Conservation (phyloP, 2,888 invertebrate species). For the Idaea aversata region DNA sequence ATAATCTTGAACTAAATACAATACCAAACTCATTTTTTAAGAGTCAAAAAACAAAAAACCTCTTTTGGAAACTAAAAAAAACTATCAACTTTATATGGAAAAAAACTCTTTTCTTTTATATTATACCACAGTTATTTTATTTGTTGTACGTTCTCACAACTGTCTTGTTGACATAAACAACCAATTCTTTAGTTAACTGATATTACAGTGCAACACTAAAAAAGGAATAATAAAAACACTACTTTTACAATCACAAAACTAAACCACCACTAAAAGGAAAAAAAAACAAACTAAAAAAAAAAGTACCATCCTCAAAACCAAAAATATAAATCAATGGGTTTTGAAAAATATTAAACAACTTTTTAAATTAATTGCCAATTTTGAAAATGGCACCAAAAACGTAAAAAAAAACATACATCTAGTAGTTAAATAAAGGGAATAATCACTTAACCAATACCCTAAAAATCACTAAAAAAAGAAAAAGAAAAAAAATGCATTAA, state of each 20-base stretch:
- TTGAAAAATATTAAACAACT: not conserved
- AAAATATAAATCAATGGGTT: not conserved
- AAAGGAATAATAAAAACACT: slow-evolving; percentile 35
- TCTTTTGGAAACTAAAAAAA: not conserved
- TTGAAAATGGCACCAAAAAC: slow-evolving; percentile 62
- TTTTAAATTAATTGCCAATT: slow-evolving; percentile 12
- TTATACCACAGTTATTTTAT: slow-evolving; percentile 68
- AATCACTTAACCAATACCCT: slow-evolving; percentile 71
- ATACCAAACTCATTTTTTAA: not conserved
- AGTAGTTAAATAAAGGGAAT: slow-evolving; percentile 70
- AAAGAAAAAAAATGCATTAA: slow-evolving; percentile 59
- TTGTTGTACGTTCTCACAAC: slow-evolving; percentile 75
- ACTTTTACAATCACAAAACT: slow-evolving; percentile 45
- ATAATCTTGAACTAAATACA: slow-evolving; percentile 44
- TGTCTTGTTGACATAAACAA: slow-evolving; percentile 62
- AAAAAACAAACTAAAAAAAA: slow-evolving; percentile 21
- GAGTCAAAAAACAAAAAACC: not conserved
- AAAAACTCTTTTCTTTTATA: slow-evolving; percentile 60
- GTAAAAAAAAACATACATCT: slow-evolving; percentile 55
- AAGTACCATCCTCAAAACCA: slow-evolving; percentile 56
- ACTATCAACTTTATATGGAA: not conserved
- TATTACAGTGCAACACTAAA: slow-evolving; percentile 17
- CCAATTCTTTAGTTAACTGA: slow-evolving; percentile 35
- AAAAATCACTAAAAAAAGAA: slow-evolving; percentile 43
- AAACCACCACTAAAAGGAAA: slow-evolving; percentile 49